Conservation (phyloP, 2,113 vertebrate genomes). For the Podarcis raffonei region DNA sequence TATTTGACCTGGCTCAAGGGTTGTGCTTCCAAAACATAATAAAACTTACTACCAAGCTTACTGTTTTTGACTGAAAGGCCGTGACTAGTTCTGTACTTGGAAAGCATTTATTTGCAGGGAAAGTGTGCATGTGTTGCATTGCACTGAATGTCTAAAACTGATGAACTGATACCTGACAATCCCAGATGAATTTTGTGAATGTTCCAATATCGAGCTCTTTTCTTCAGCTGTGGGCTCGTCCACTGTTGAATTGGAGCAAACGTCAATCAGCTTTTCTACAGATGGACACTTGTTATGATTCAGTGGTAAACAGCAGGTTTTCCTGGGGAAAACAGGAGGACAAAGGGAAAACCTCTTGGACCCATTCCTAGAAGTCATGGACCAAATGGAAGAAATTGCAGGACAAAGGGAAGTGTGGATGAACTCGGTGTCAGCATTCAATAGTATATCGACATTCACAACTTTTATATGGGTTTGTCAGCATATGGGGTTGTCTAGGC, state of each 20-base stretch:
- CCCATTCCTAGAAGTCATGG: too few relatives aligned
- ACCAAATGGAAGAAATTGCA: too few relatives aligned
- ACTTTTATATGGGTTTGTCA: background rate
- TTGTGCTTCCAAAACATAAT: slow-evolving; percentile 24
- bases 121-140: background rate
- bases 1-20: slow-evolving; percentile 40
- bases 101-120: background rate
- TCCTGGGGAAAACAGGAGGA: too few relatives aligned
- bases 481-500: background rate
- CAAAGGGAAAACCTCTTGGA: too few relatives aligned
- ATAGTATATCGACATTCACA: too few relatives aligned
- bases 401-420: too few relatives aligned
- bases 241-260: too few relatives aligned
- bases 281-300: too few relatives aligned
- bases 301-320: too few relatives aligned
- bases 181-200: background rate
- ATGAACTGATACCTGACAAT: background rate
- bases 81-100: background rate
- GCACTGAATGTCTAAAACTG: background rate
- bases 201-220: background rate
- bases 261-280: too few relatives aligned
- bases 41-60: slow-evolving; percentile 40
- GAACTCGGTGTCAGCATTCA: too few relatives aligned
- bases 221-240: too few relatives aligned
- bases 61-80: slow-evolving; percentile 24